Evolutionary conservation across 2,113 vertebrate genomes (phyloP), one percentile per base, ranked within the genome.

Genomic region (Perognathus longimembris): DNA sequence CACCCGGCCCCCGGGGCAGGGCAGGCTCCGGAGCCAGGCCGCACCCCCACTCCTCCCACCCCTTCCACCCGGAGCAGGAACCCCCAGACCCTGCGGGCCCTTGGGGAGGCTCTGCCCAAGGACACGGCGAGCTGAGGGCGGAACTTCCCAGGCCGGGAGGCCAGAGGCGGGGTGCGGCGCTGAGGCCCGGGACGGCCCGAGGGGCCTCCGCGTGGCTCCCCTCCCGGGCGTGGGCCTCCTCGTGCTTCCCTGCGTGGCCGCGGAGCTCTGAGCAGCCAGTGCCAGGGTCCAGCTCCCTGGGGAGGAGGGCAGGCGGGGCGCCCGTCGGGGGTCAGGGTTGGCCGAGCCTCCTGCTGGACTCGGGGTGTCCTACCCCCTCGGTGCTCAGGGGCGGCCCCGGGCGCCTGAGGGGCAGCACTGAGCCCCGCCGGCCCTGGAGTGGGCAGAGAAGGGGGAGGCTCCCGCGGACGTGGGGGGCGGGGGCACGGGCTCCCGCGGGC

Each of bases 1-100:
- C 95, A 94, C 54, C 30, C 11, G 6, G 26, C 95, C 85, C 92
- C 95, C 1, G 64, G 20, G 0, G 14, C 66, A 74, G 89, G 84
- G 84, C 57, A 59, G 17, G 24, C 32, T 40, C 38, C 18, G 21
- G 85, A 83, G 71, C 36, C 36, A 71, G 64, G 86, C n/a, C 21
- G 1, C 54, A 21, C 12, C 61, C 71, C 69, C 45, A 7, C 8
- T 15, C 14, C 12, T 8, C 54, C 42, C 67, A 40, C 69, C 40
- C 32, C 67, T 54, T 40, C 22, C 21, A 20, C 66, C 32, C 26
- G 8, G 7, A 7, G 70, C 17, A 83, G 57, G 28, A 61, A 34
- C 30, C 69, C 59, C 18, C 34, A 54, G 0, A 40, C n/a, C 57
- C 61, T 74, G 18, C 10, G 1, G 7, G 61, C 66, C 76, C 50